Percentiles rank a stretch among this genome's conserved stretches.
Conservation (phyloP, 2,888 invertebrate genomes). For the Corbicula japonica region DNA sequence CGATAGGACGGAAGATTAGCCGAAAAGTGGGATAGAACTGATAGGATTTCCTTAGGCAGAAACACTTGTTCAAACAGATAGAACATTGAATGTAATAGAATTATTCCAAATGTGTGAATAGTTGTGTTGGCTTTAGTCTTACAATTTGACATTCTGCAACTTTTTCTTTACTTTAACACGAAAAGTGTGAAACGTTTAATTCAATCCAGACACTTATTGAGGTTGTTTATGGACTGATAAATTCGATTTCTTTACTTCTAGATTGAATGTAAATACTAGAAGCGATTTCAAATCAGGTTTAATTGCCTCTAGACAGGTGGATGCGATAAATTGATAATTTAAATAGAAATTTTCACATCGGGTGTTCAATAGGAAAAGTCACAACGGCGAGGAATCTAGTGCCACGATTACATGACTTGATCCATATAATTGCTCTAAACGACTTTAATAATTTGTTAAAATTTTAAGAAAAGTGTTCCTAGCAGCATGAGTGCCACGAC, state of each 20-base stretch:
- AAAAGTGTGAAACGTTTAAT: constrained; percentile 38
- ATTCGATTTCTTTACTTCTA: constrained; percentile 14
- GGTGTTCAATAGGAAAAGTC: no score
- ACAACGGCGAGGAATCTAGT: no score
- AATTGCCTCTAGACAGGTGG: constrained; percentile 35
- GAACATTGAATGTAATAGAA: constrained; percentile 19
- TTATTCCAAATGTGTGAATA: constrained; percentile 18
- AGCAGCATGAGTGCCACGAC: constrained; percentile 36
- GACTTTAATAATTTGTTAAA: no score
- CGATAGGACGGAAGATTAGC: constrained; percentile 9
- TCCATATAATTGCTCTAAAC: no score
- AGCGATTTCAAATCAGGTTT: constrained; percentile 17
- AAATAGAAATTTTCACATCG: no score
- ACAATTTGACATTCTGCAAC: constrained; percentile 29
- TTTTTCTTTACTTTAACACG: constrained; percentile 25
- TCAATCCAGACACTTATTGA: constrained; percentile 8
- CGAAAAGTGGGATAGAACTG: constrained; percentile 6
- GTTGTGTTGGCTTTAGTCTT: constrained; percentile 29
- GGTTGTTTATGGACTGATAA: background rate
- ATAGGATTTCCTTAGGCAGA: constrained; percentile 1
- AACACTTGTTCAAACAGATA: constrained; percentile 45
- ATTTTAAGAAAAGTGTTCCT: no score
- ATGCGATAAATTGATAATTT: background rate
- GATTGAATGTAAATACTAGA: constrained; percentile 14
- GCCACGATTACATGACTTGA: no score